These are phyloP conservation scores for Hemitrygon akajei DNA, from an alignment of 2,797 vertebrate genomes.

Conservation along the genomic window DNA sequence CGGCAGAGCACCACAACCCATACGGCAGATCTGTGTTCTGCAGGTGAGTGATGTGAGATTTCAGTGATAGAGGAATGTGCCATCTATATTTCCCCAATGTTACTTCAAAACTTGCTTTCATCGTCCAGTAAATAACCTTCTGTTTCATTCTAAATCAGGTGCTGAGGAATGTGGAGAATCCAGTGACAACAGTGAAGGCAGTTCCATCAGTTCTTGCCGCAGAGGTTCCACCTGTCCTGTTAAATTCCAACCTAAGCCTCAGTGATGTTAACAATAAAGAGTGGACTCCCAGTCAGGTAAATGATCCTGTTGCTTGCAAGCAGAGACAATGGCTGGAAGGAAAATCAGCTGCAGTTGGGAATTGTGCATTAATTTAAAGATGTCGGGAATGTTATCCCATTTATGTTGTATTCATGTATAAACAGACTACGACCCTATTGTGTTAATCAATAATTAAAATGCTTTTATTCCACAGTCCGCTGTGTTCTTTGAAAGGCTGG, in stretches of 20 bases:
- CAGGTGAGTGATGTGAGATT: constrained; percentile 29
- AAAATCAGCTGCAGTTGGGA: background rate
- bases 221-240: background rate
- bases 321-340: background rate
- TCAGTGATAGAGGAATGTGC: background rate
- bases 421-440: too few relatives aligned
- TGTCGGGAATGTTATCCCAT: too few relatives aligned
- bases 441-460: background rate
- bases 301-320: background rate
- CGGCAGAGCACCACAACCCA: background rate
- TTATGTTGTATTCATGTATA: background rate
- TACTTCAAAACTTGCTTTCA: background rate
- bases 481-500: constrained; percentile 5
- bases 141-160: constrained; percentile 6
- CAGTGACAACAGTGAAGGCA: background rate
- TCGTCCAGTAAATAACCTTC: background rate
- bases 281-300: constrained; percentile 31
- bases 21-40: constrained; percentile 39
- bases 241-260: constrained; percentile 17
- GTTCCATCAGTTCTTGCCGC: constrained; percentile 20
- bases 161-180: background rate
- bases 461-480: background rate
- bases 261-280: background rate
- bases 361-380: background rate
- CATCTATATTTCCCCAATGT: background rate